Base-by-base conservation (phyloP, 1,140 invertebrate species). In the Drosophila santomea region DNA sequence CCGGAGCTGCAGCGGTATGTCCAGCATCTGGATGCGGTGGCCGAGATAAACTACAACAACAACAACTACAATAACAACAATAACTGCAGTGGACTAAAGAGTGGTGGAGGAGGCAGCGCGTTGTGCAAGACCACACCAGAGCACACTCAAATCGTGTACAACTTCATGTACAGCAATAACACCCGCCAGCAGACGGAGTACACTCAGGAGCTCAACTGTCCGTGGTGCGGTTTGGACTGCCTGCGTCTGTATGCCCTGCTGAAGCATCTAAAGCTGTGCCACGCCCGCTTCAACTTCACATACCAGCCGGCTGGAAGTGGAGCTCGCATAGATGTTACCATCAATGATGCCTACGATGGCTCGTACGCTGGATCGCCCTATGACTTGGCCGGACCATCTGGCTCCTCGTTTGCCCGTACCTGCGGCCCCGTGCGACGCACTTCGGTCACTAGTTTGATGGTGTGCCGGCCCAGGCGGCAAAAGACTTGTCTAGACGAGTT, bases 91-190 rank as follows among this genome's bases (percentile, higher is more conserved):
- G 55, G 48, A n/a, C 35, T 74, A 3, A 83, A 83, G 43, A 89
- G 83, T 32, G 71, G 78, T 8, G 57, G 23, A 4, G 62, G 20
- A 11, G 43, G 47, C 57, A 52, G 10, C 35, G 25, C 44, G 59
- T 3, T 84, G 7, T 43, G 83, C 52, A 88, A 88, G 35, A 45
- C 76, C 4, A 66, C 56, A 11, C 72, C 73, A 4, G 58, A 94
- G 93, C 83, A 93, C 92, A 80, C 93, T 71, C 96, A 97, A 93
- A 97, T 99, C 60, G 96, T 98, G 64, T 99, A 99, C 93, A 97
- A 98, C 93, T 99, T 99, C 93, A 94, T 98, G 64, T 98, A 98
- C 90, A 98, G 98, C 92, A 98, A 98, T 92, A 98, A 98, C 91
- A 97, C 96, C 38, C 94, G 97, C 32, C 98, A 99, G 92, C 97